These are phyloP conservation scores for Odocoileus hemionus DNA, from an alignment of 2,113 vertebrate genomes.

Conservation along the genomic window DNA sequence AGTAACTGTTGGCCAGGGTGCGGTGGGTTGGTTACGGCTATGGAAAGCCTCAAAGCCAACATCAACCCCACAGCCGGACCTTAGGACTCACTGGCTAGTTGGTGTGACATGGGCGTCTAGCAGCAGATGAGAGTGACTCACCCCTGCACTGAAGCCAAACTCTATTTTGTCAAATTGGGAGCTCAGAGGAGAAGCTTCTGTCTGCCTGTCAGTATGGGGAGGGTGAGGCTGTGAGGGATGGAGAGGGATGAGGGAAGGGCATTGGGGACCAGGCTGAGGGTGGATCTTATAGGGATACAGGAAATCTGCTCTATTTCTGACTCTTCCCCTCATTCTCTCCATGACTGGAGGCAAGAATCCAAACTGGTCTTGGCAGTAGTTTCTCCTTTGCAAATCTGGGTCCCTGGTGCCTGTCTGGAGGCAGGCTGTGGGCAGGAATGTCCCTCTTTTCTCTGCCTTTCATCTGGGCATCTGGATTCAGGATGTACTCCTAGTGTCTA, in stretches of 20 bases:
- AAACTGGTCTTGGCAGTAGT: neutral
- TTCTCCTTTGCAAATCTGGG: neutral
- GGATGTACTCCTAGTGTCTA: constrained; percentile 88
- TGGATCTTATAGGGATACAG: neutral
- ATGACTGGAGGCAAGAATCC: neutral
- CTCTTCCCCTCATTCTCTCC: neutral
- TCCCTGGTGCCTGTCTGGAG: neutral
- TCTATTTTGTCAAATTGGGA: neutral
- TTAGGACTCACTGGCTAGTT: neutral
- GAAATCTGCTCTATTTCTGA: neutral
- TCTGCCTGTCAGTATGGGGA: neutral
- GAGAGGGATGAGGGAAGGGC: neutral
- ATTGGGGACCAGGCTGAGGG: neutral
- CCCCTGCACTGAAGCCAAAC: neutral
- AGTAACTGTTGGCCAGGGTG: neutral
- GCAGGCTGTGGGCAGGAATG: neutral
- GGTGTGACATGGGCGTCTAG: neutral
- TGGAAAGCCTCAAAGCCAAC: neutral
- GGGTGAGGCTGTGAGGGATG: neutral
- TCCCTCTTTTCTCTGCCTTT: neutral
- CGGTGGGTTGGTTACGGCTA: neutral
- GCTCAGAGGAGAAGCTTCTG: neutral
- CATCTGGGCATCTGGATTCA: constrained; percentile 81
- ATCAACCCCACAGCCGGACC: neutral
- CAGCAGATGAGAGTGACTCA: neutral